Evolutionary conservation across 2,797 vertebrate genomes (phyloP).

Genomic region (Crossoptilon crossoptilon): DNA sequence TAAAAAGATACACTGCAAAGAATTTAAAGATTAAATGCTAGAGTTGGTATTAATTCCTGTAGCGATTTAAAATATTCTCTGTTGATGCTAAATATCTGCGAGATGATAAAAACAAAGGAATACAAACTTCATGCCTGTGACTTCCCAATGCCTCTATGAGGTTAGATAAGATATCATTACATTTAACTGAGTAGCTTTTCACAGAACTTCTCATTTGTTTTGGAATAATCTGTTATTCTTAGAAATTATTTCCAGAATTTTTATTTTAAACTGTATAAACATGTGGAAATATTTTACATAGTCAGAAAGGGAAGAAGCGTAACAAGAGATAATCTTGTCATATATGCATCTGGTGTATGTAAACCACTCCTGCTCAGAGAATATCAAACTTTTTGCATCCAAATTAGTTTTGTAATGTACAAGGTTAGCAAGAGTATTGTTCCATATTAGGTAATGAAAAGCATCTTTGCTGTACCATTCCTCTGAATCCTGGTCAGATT

Average conservation of each 20-base stretch:
- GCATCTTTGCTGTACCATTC: neutral
- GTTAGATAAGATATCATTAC: neutral
- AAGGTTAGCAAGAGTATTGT: neutral
- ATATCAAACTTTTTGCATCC: neutral
- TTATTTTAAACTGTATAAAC: conserved; percentile 14
- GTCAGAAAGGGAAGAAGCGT: conserved; percentile 15
- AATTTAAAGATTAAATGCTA: conserved; percentile 35
- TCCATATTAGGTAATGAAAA: neutral
- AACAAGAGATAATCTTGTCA: neutral
- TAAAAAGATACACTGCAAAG: conserved; percentile 15
- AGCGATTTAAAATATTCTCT: conserved; percentile 37
- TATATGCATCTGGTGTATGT: neutral
- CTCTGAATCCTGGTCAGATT: neutral
- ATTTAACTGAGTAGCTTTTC: conserved; percentile 16
- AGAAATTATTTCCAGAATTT: conserved; percentile 21
- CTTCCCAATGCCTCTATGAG: conserved; percentile 32
- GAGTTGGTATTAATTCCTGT: neutral
- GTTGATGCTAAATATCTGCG: conserved; percentile 13
- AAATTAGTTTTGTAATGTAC: neutral
- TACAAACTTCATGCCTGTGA: conserved; percentile 6
- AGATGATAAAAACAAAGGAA: conserved; percentile 36
- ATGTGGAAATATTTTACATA: conserved; percentile 3
- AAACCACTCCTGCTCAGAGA: neutral
- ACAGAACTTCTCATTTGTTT: conserved; percentile 16
- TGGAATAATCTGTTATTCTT: conserved; percentile 14